A percentile compares a stretch with the other conserved stretches of the same genome.
Conservation (phyloP, 2,113 vertebrate genomes). For the Nipponia nippon region DNA sequence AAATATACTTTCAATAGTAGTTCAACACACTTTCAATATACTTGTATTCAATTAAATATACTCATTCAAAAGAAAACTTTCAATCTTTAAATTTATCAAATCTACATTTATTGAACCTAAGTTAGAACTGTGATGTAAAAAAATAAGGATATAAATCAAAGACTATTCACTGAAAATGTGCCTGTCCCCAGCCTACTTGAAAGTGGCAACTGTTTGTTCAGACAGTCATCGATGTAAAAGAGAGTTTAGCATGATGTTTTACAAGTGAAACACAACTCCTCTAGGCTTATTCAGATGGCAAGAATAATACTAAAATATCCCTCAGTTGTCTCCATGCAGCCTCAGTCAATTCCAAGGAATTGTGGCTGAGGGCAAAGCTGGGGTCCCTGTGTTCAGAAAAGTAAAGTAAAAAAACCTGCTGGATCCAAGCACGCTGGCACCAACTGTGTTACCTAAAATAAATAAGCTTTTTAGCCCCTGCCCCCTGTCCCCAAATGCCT, state of each 20-base stretch:
- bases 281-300: neutral
- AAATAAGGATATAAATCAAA: neutral
- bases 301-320: neutral
- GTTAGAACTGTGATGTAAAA: neutral
- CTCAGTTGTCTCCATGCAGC: neutral
- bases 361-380: neutral
- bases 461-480: constrained; percentile 15
- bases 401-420: neutral
- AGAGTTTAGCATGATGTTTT: neutral
- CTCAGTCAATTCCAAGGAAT: neutral
- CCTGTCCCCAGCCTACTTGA: neutral
- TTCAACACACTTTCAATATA: neutral
- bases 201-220: neutral
- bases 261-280: neutral
- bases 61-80: neutral
- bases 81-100: neutral
- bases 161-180: neutral
- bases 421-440: neutral
- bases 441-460: neutral
- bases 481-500: neutral
- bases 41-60: neutral
- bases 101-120: neutral
- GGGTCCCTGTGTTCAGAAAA: neutral
- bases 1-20: neutral
- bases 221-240: neutral